Evolutionary conservation across 2,888 invertebrate species (phyloP), one percentile per base, ranked within the genome.

Genomic region (Dinocampus coccinellae): DNA sequence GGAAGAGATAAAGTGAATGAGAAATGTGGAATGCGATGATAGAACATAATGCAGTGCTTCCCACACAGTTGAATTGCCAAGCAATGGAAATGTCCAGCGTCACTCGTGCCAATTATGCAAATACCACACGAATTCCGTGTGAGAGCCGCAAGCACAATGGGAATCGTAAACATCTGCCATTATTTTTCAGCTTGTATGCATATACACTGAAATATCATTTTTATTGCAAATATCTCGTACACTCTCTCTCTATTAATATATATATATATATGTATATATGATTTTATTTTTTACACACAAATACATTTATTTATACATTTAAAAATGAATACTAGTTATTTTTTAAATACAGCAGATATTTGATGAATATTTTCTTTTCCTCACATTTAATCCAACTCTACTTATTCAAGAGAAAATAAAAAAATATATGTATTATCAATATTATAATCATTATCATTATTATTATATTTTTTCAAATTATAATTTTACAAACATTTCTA

Each of bases 71-170:
- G 29, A 64, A 29, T 24, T 29, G 26, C 52, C 60, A 47, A 13
- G 16, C 60, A 52, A 58, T 65, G 61, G 52, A 70, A 70, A 70
- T 64, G 70, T 70, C 70, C 62, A 26, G 26, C 36, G 69, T 52
- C 64, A 55, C 70, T 70, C 70, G 63, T 58, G 60, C 69, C 70
- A 67, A 70, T 70, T 70, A 70, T 70, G 70, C 60, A 70, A 70
- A 70, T 66, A 26, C 34, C 52, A 65, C 63, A 63, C 36, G 42
- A 26, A 65, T 65, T 70, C 60, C 52, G 42, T 24, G 65, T 24
- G 62, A 65, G 69, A 62, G 69, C 63, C 60, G 26, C n/a, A 60
- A 70, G 52, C 52, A 55, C 53, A 58, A 33, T 39, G 70, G 47
- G 20, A 58, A 64, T 58, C 57, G 42, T 55, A 70, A 70, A 65